Base-by-base conservation (phyloP, 2,888 invertebrate genomes). In the Pammene fasciana region DNA sequence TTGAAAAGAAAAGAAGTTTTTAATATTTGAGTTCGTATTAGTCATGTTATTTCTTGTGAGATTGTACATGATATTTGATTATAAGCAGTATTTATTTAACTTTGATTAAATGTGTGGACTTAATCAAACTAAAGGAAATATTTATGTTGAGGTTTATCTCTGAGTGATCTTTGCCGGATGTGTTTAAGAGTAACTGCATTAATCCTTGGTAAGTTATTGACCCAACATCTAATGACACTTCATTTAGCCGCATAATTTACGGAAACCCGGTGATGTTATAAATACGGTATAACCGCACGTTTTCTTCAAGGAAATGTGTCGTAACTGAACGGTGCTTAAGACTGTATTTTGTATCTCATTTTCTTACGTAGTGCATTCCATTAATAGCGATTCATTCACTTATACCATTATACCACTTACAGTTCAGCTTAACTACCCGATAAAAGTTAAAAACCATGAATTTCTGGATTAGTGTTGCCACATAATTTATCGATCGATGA, bases 241-340 rank as follows among this genome's bases (percentile, higher is more conserved):
- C 0, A 62, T 67, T 45, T 38, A 45, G 48, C 62, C 62, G 41
- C 68, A 62, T 61, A 61, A 56, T 64, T 64, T 67, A 67, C 56
- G 71, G 71, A 71, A 67, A 70, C 68, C 43, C 62, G 14, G 54
- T 68, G 65, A 72, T 68, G 52, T 68, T 52, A 64, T 68, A 70
- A 70, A 70, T 65, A 70, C 65, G 54, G 65, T 54, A 26, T 68
- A 62, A 61, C 65, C 60, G 61, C 71, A 57, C 67, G 59, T 72
- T 72, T 71, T 62, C 68, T 70, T 56, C 41, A 48, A 64, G 65
- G 52, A 71, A 71, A 70, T 59, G 48, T 70, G 59, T 62, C 66
- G 38, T 56, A 62, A 59, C 62, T 14, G 45, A 62, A 55, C 56
- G 54, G 43, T 14, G 41, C 55, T 62, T 68, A 48, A 68, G 7